These are phyloP conservation scores for Sterrhoptilus dennistouni DNA, from an alignment of 2,113 vertebrate species.

Conservation along the genomic window DNA sequence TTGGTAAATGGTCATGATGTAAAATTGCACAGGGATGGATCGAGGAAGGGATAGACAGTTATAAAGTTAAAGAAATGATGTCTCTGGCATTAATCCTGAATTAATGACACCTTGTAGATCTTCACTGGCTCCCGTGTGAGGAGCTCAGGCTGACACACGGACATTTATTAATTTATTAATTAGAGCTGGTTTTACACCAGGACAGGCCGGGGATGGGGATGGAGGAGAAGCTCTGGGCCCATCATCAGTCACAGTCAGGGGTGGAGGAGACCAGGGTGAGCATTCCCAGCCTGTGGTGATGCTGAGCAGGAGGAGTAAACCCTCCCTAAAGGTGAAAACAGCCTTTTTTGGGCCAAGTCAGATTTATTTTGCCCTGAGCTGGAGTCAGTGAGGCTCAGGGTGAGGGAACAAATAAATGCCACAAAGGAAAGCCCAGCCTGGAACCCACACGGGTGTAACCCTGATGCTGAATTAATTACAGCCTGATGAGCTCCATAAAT, in stretches of 20 bases:
- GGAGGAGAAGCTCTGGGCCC: not conserved
- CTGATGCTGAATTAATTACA: not conserved
- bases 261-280: fast-evolving
- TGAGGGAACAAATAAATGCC: not conserved
- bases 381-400: not conserved
- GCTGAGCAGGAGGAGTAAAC: not conserved
- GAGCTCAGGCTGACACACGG: not conserved
- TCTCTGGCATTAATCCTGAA: conserved; percentile 47
- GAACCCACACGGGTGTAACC: not conserved
- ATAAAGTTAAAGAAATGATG: conserved; percentile 55
- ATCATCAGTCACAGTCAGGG: not conserved
- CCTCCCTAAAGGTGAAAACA: not conserved
- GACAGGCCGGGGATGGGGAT: not conserved
- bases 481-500: not conserved
- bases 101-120: conserved; percentile 14
- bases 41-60: not conserved
- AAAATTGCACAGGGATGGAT: not conserved
- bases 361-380: not conserved
- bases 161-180: conserved; percentile 5
- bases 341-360: not conserved
- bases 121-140: conserved; percentile 29
- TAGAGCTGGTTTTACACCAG: not conserved
- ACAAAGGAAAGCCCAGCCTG: not conserved
- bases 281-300: not conserved
- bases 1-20: not conserved